Base-by-base conservation (phyloP, 1,140 invertebrate species). In the Megalopta genalis region DNA sequence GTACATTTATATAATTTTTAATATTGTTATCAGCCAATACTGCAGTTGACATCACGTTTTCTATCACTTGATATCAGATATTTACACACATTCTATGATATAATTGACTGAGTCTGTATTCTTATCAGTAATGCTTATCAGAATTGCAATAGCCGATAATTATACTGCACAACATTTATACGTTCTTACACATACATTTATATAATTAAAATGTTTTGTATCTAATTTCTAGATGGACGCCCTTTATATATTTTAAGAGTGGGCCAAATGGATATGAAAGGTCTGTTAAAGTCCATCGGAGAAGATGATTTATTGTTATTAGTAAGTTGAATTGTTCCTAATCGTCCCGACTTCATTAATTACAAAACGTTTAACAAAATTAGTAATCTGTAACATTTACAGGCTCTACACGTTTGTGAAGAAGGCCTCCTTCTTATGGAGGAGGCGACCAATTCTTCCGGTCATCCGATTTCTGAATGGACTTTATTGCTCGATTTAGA, bases 221-320 rank as follows among this genome's bases (percentile, higher is more conserved):
- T 75, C 86, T 82, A 39, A 75, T 90, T 80, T 70, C 82, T 90
- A 97, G 97, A 98, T 92, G 98, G 97, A 21, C 94, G 98, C 86
- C 98, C 98, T 42, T 93, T 99, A 68, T 99, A 98, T 91, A 95
- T 99, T 77, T 93, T 99, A 23, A 95, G 97, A 81, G 92, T 98
- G 60, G 97, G 97, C 1, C 97, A 99, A 93, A 97, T 98, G 96
- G 97, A 99, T 93, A 98, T 99, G 8, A 99, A 99, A 93, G 98
- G 98, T 7, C 91, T 98, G 80, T 94, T 99, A 60, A 97, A 98
- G 91, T 97, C 97, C 21, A 96, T 99, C 82, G 98, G 98, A 25
- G 97, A 98, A 94, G 97, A 99, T 90, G 98, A 97, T 72, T 94
- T 99, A 59, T 93, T 98, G 46, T 96, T 97, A 94, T 94, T 99